Percentiles rank a stretch among this genome's conserved stretches.
These are phyloP conservation scores for Pollenia labialis DNA, from an alignment of 2,888 invertebrate species.

Conservation along the genomic window DNA sequence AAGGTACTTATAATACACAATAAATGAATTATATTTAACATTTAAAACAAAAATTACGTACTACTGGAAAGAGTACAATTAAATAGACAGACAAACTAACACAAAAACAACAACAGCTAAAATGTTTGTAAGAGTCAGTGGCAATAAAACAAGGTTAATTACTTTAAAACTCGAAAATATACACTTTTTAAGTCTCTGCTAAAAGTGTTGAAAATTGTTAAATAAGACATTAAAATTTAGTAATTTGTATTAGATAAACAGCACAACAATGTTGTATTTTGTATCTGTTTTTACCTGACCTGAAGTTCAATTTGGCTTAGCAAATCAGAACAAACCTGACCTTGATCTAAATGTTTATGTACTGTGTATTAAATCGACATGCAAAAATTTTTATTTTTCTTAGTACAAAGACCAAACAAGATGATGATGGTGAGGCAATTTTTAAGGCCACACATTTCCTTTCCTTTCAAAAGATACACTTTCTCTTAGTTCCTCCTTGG, in stretches of 20 bases:
- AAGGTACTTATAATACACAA: constrained; percentile 38
- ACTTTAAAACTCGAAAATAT: constrained; percentile 62
- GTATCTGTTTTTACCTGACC: constrained; percentile 46
- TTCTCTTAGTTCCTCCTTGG: constrained; percentile 44
- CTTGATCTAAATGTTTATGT: constrained; percentile 60
- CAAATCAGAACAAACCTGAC: constrained; percentile 19
- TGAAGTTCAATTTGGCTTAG: constrained; percentile 26
- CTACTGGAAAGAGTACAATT: background rate
- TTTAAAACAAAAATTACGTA: constrained; percentile 12
- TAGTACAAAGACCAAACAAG: background rate
- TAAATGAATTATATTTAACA: constrained; percentile 17
- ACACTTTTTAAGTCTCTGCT: constrained; percentile 10
- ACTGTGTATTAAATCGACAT: constrained; percentile 21
- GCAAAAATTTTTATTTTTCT: constrained; percentile 20
- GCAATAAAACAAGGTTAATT: constrained; percentile 72
- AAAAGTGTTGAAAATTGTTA: constrained; percentile 40
- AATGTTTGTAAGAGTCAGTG: constrained; percentile 26
- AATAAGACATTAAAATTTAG: constrained; percentile 67
- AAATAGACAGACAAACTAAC: constrained; percentile 17
- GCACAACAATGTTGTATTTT: constrained; percentile 27
- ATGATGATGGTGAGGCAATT: constrained; percentile 35
- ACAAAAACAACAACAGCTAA: constrained; percentile 9
- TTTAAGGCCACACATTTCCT: constrained; percentile 29
- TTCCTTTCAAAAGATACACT: constrained; percentile 46
- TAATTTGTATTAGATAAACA: constrained; percentile 50